Base-by-base conservation (phyloP, 2,113 vertebrate species). In the Lepus timidus region DNA sequence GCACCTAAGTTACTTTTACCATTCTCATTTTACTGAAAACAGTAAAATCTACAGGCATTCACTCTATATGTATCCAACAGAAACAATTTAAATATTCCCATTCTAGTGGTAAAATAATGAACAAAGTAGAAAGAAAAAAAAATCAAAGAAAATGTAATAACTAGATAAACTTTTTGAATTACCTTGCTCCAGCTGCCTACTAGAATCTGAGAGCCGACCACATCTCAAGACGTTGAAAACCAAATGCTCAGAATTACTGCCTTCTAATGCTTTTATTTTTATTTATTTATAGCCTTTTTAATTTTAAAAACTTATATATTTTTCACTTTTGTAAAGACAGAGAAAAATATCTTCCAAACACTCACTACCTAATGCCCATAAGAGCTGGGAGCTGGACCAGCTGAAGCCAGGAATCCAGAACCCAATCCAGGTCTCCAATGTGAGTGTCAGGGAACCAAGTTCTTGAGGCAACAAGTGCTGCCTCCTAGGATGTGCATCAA, bases 81-180 rank as follows among this genome's bases (percentile, higher is more conserved):
- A 78, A 91, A 7, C 55, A 93, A 91, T 31, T 80, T 76, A 49
- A 95, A 88, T 73, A 94, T 6, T 78, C 17, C 36, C 67, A 88
- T 16, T 55, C 29, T 11, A n/a, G 4, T 11, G 75, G 3, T 90
- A 89, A 92, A 10, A 71, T 31, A 93, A 81, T 75, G 27, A 83
- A 92, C 29, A 91, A 80, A 52, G 14, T 39, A 92, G 58, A 74
- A 90, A 90, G 75, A 70, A 90, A 88, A 90, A 88, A 33, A 49
- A 27, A 49, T 71, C 25, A 91, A 73, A 93, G 76, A 44, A 51
- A 91, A 22, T 23, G 19, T 78, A 23, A 70, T 25, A 89, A 82
- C 23, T 27, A 85, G 3, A 82, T 25, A 65, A 65, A 89, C 8
- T 83, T 75, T 71, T 71, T 9, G 85, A 68, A 49, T 16, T 75